These are phyloP conservation scores for Phalacrocorax brasilianus DNA, from an alignment of 2,113 vertebrate species.

Conservation along the genomic window DNA sequence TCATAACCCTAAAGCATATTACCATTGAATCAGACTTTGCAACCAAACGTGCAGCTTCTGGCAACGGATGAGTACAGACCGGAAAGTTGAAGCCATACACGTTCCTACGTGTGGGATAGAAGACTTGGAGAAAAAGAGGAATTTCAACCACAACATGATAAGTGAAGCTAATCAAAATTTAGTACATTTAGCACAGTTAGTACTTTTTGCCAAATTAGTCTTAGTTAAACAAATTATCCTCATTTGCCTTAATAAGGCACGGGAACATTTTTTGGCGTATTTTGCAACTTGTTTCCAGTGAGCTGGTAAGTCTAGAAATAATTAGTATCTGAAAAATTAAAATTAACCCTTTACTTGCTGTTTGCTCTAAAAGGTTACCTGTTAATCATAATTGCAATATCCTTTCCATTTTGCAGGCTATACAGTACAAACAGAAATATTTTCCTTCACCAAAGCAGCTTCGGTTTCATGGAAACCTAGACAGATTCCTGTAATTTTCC, in stretches of 20 bases:
- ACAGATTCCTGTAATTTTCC: slow-evolving; percentile 23
- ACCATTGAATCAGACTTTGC: neutral
- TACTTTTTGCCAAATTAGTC: neutral
- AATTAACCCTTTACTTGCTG: neutral
- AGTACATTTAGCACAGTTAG: neutral
- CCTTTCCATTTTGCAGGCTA: neutral
- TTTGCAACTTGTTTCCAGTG: neutral
- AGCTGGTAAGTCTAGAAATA: neutral
- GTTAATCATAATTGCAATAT: neutral
- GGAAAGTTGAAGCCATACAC: neutral
- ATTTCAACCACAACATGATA: neutral
- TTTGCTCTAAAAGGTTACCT: neutral
- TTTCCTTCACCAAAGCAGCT: neutral
- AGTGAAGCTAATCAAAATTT: neutral
- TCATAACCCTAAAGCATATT: neutral
- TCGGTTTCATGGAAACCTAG: neutral
- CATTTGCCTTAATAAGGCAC: neutral
- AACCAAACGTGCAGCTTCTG: neutral
- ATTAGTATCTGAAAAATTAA: neutral
- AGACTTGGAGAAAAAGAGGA: neutral
- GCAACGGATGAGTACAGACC: neutral
- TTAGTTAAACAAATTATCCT: neutral
- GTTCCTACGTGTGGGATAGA: neutral
- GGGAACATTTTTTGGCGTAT: neutral
- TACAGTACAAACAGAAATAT: neutral